These are phyloP conservation scores for Heterotis niloticus DNA, from an alignment of 2,113 vertebrate genomes.

Conservation along the genomic window DNA sequence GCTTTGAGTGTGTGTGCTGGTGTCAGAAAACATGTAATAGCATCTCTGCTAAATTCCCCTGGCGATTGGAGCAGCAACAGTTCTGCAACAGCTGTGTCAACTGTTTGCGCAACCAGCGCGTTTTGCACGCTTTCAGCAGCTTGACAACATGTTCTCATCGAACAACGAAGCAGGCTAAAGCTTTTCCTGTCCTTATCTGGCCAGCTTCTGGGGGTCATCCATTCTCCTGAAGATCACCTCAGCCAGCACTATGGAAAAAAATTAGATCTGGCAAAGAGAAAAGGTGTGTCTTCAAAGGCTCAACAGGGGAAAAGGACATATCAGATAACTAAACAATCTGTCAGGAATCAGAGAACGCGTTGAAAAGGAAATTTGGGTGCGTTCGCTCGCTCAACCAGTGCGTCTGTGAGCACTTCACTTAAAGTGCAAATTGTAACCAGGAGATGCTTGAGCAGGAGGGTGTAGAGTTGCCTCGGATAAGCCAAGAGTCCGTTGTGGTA, in stretches of 20 bases:
- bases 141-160: not conserved
- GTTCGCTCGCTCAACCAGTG: conserved; percentile 24
- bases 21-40: too few relatives aligned
- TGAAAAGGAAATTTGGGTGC: conserved; percentile 42
- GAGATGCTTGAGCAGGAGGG: conserved; percentile 32
- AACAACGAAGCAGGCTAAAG: not conserved
- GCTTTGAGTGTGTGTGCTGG: too few relatives aligned
- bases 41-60: too few relatives aligned
- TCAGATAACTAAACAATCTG: conserved; percentile 47
- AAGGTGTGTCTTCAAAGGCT: conserved; percentile 46
- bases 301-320: conserved; percentile 29
- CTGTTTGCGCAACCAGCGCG: too few relatives aligned
- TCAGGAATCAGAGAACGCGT: conserved; percentile 51
- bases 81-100: too few relatives aligned
- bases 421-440: conserved; percentile 50
- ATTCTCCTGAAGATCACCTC: not conserved
- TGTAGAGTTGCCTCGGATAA: conserved; percentile 37
- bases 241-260: conserved; percentile 24
- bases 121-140: too few relatives aligned
- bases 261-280: conserved; percentile 36
- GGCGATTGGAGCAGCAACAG: too few relatives aligned
- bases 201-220: not conserved
- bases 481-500: conserved; percentile 42
- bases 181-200: not conserved
- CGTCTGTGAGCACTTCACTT: conserved; percentile 37